phyloP scores from a whole-genome alignment of 1,140 invertebrate genomes.

The Drosophila obscura region DNA sequence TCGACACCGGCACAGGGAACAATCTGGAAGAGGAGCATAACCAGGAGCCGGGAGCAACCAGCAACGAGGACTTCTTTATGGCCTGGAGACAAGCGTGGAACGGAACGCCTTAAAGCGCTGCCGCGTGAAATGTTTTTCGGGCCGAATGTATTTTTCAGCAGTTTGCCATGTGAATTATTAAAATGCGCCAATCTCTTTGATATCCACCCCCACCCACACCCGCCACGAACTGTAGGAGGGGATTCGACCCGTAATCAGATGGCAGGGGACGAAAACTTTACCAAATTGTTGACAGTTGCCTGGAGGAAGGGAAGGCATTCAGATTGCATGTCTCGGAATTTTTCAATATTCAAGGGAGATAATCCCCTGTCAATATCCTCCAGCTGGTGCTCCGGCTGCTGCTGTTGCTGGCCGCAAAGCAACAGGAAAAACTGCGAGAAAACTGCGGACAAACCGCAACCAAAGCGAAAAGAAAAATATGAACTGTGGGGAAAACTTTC shows the following conservation, averaged over 20 bases:
- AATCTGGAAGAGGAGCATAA: neutral
- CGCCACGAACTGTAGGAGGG: slow-evolving; percentile 2
- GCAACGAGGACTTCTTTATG: neutral
- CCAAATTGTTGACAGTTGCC: slow-evolving; percentile 46
- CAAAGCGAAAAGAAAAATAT: slow-evolving; percentile 61
- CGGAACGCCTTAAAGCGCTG: slow-evolving; percentile 30
- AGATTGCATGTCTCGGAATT: slow-evolving; percentile 32
- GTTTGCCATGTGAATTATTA: slow-evolving; percentile 58
- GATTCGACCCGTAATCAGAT: slow-evolving; percentile 35
- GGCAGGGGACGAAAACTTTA: slow-evolving; percentile 37
- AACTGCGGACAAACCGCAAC: slow-evolving; percentile 33
- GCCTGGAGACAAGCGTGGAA: slow-evolving; percentile 24
- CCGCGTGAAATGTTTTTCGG: slow-evolving; percentile 21
- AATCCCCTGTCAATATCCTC: slow-evolving; percentile 56
- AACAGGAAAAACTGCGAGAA: slow-evolving; percentile 36
- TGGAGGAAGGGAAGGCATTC: slow-evolving; percentile 12
- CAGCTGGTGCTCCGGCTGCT: slow-evolving; percentile 22
- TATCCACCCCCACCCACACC: slow-evolving; percentile 23
- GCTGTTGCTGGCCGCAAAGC: slow-evolving; percentile 26
- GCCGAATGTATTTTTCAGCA: slow-evolving; percentile 43
- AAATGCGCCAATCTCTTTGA: slow-evolving; percentile 65
- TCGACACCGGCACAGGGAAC: slow-evolving; percentile 20
- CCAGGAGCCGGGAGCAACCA: slow-evolving; percentile 2
- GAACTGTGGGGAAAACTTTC: slow-evolving; percentile 67
- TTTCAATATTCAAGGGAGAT: slow-evolving; percentile 44